Evolutionary conservation across 1,140 invertebrate species (phyloP).

Genomic region (Saccostrea echinata): DNA sequence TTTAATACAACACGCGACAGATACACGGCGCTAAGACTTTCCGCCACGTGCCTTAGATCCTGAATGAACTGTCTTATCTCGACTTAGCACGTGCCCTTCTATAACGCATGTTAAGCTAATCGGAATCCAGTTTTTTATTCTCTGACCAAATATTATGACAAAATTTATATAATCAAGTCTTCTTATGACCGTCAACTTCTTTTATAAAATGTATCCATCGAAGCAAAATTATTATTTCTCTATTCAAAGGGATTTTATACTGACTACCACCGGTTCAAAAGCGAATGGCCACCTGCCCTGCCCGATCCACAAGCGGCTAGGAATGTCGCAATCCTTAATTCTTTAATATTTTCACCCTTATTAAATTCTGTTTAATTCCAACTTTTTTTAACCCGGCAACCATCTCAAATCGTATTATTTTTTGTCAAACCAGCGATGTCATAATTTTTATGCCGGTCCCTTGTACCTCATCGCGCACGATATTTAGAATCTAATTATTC

Average conservation of each 20-base stretch:
- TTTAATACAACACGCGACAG: constrained; percentile 1
- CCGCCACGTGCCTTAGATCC: constrained; percentile 4
- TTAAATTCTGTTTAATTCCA: constrained; percentile 33
- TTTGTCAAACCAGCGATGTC: background rate
- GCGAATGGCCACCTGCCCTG: constrained; percentile 29
- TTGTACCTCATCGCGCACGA: background rate
- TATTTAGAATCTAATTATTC: constrained; percentile 45
- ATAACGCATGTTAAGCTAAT: constrained; percentile 34
- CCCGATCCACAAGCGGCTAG: background rate
- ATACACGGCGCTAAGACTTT: background rate
- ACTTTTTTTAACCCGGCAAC: constrained; percentile 16
- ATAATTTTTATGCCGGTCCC: constrained; percentile 11
- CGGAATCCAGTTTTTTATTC: constrained; percentile 19
- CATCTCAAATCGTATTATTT: background rate
- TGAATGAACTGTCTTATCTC: background rate
- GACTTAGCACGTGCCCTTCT: constrained; percentile 12
- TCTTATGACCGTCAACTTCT: constrained; percentile 28
- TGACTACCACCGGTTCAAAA: constrained; percentile 4
- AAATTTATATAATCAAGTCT: constrained; percentile 41
- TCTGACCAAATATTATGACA: constrained; percentile 41
- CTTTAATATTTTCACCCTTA: constrained; percentile 39
- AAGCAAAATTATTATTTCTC: constrained; percentile 35
- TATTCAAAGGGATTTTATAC: constrained; percentile 28
- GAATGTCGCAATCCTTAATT: constrained; percentile 30
- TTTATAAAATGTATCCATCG: constrained; percentile 1